Evolutionary conservation across 2,888 invertebrate species (phyloP), one percentile per base, ranked within the genome.

Genomic region (Callinectes sapidus): DNA sequence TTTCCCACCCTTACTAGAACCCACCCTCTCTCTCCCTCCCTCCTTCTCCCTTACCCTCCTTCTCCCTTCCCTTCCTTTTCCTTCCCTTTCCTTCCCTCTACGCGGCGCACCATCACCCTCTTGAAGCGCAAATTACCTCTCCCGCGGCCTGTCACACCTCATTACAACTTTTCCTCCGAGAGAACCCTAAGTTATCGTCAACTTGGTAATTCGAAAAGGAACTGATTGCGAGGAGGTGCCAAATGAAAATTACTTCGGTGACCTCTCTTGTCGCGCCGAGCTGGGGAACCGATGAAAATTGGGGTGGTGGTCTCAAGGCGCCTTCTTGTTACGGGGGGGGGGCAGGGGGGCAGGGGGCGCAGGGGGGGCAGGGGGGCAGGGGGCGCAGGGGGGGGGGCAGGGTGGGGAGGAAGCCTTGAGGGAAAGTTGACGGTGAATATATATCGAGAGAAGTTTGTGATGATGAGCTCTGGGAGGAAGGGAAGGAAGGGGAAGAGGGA

Each of bases 141-240:
- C 92, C 55, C 89, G 89, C 89, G 89, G 81, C 92, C 92, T 92
- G 92, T 92, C 92, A 92, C 92, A 92, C 92, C 32, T 92, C 92
- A 92, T 92, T 92, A 92, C 92, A 92, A 92, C 92, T 92, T 92
- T 92, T 89, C 92, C 91, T 87, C 87, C 23, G n/a, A 54, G n/a
- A 18, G 77, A 89, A 92, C 81, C 81, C 81, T 89, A 92, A 92
- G 92, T 92, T 92, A 86, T 92, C 92, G 91, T 61, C 85, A 89
- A 92, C 85, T 92, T 92, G 89, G 92, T 81, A 89, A 92, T 92
- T 92, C 89, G 92, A 92, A 92, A 92, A 92, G 92, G 92, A 92
- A 92, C 89, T 89, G 92, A 92, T 92, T 92, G 92, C 92, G 61
- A 16, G 89, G 92, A 89, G 91, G 92, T 89, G 92, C 92, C 92